Base-by-base conservation (phyloP, 1,140 invertebrate genomes). In the Drosophila lowei region DNA sequence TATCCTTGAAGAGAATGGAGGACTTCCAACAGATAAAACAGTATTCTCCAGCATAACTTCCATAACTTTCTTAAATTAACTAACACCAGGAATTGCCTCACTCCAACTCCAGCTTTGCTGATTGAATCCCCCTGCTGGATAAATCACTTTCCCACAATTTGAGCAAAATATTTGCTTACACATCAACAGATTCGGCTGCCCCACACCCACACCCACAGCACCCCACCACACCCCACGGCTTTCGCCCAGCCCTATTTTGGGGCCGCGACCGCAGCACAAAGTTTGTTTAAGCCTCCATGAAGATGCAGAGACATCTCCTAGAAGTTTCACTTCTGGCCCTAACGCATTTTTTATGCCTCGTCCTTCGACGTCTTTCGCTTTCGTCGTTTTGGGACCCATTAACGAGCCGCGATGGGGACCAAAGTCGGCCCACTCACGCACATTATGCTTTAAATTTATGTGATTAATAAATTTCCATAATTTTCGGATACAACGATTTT, bases 381-480 rank as follows among this genome's bases (percentile, higher is more conserved):
- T 54, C 68, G 66, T 58, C 78, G 80, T 71, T 80, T 63, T 76
- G 83, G 83, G 83, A 76, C 63, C 80, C 78, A 86, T 86, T 86
- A 86, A 73, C 83, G 79, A 74, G 71, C 53, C 28, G 54, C 56
- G 49, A 54, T 62, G 34, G 34, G 34, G 34, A 38, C 34, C 34
- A 38, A 13, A 43, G 70, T 46, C 53, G 60, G 65, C 58, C 73
- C 73, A 73, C 77, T 74, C 73, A 67, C 62, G 81, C 63, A 83
- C 83, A 86, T 86, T 86, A 88, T 80, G 83, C 70, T 81, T 76
- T 72, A 88, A 86, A 88, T 86, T 86, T 86, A 86, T 86, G 83
- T 88, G 83, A 86, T 86, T 86, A 86, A 86, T 86, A 86, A 86
- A 86, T 86, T 86, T 86, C 83, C 83, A 86, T 86, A 86, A 88